A percentile compares a stretch with the other conserved stretches of the same genome.
These are phyloP conservation scores for Pycnonotus jocosus DNA, from an alignment of 2,113 vertebrate species.

Conservation along the genomic window DNA sequence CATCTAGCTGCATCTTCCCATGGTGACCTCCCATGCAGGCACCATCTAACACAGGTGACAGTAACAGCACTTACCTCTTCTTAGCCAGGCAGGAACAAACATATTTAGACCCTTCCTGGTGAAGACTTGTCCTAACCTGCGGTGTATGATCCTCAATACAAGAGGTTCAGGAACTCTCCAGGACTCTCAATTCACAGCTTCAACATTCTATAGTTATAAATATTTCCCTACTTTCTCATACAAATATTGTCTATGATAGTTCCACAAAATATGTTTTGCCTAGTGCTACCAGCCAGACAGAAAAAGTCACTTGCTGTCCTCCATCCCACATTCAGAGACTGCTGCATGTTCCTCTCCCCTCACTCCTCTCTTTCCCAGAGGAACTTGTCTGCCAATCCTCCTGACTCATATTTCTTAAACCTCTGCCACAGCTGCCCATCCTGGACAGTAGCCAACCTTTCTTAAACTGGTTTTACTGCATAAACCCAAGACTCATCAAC, in stretches of 20 bases:
- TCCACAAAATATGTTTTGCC: neutral
- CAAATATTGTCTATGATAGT: neutral
- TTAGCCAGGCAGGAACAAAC: neutral
- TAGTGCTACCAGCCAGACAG: neutral
- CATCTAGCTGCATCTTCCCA: neutral
- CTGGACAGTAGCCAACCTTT: neutral
- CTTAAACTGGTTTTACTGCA: neutral
- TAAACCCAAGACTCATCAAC: neutral
- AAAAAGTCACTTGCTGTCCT: neutral
- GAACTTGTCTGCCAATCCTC: neutral
- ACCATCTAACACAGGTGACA: neutral
- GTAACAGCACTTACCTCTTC: neutral
- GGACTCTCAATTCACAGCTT: neutral
- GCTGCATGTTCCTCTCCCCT: neutral
- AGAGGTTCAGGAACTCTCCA: neutral
- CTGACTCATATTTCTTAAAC: neutral
- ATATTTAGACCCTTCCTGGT: neutral
- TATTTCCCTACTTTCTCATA: neutral
- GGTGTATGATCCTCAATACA: neutral
- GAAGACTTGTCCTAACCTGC: neutral
- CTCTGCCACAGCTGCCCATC: neutral
- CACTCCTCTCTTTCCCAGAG: neutral
- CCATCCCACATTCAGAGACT: neutral
- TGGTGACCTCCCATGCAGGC: neutral
- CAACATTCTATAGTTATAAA: neutral